A percentile compares a stretch with the other conserved stretches of the same genome.
Conservation (phyloP, 2,888 invertebrate species). For the Dioctria rufipes region DNA sequence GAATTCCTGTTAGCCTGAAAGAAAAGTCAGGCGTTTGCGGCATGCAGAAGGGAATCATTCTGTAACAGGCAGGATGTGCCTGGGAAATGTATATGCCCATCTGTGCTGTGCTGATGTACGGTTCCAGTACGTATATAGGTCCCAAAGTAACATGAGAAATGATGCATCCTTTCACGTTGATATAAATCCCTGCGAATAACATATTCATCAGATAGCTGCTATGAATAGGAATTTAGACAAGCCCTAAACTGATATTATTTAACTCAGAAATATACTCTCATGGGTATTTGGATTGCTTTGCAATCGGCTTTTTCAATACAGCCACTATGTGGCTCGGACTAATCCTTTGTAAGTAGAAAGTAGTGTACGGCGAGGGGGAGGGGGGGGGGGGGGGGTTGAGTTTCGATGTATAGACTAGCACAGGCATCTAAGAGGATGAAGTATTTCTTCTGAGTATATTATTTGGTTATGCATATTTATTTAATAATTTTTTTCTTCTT, state of each 20-base stretch:
- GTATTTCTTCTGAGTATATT: not conserved
- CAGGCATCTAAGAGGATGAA: not conserved
- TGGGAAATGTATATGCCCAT: not conserved
- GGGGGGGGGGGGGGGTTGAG: too few relatives aligned
- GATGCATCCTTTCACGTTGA: conserved; percentile 41
- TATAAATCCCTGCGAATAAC: conserved; percentile 45
- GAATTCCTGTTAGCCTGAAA: conserved; percentile 53
- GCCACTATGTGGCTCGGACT: not conserved
- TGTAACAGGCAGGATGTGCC: not conserved
- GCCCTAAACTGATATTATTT: conserved; percentile 49
- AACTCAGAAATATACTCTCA: conserved; percentile 12
- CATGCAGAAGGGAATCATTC: not conserved
- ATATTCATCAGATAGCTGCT: conserved; percentile 33
- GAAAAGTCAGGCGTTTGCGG: not conserved
- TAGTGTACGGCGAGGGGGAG: too few relatives aligned
- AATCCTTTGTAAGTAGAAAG: not conserved
- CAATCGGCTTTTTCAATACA: conserved; percentile 19
- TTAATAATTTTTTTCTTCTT: not conserved
- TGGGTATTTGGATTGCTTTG: conserved; percentile 34
- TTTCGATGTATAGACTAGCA: too few relatives aligned
- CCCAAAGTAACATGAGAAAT: conserved; percentile 29
- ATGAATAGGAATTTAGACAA: conserved; percentile 49
- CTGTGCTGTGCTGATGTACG: not conserved
- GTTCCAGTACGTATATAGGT: not conserved
- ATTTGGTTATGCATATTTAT: not conserved